Conservation (phyloP, 2,888 invertebrate species). For the Drosophila bunnanda region DNA sequence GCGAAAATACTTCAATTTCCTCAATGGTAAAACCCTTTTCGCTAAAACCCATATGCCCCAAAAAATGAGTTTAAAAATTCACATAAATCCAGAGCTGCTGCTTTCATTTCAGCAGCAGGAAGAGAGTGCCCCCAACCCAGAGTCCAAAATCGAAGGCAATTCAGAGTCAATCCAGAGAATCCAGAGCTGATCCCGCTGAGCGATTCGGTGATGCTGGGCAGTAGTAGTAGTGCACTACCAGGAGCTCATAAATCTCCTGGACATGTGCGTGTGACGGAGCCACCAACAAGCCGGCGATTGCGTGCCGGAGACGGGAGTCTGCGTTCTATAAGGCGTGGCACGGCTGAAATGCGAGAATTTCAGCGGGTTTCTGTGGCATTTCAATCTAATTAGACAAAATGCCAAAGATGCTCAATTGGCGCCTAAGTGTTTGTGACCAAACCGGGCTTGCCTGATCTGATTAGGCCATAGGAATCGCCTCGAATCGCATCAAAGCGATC, state of each 20-base stretch:
- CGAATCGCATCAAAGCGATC: slow-evolving; percentile 24
- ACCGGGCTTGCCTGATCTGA: slow-evolving; percentile 67
- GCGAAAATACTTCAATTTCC: slow-evolving; percentile 25
- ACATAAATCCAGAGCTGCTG: slow-evolving; percentile 70
- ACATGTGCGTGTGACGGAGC: slow-evolving; percentile 64
- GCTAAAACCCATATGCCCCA: slow-evolving; percentile 29
- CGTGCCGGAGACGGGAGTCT: slow-evolving; percentile 8
- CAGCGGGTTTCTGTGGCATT: slow-evolving; percentile 59
- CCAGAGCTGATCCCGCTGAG: slow-evolving; percentile 66
- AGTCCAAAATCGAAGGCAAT: too few relatives aligned
- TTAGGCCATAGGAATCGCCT: slow-evolving; percentile 48
- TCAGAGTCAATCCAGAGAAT: too few relatives aligned
- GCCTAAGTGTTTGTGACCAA: slow-evolving; percentile 80
- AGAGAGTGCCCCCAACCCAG: slow-evolving; percentile 1
- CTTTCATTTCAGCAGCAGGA: slow-evolving; percentile 70
- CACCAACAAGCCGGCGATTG: slow-evolving; percentile 37
- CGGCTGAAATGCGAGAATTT: slow-evolving; percentile 56
- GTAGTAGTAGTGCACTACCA: not conserved
- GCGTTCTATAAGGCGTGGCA: slow-evolving; percentile 61
- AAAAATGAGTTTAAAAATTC: slow-evolving; percentile 2
- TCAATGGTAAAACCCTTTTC: slow-evolving; percentile 17
- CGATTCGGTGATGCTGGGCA: slow-evolving; percentile 56
- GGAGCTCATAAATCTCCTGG: slow-evolving; percentile 60
- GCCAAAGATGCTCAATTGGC: slow-evolving; percentile 79
- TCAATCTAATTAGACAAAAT: slow-evolving; percentile 72